Base-by-base conservation (phyloP, 1,140 invertebrate species). In the Hirudo medicinalis region DNA sequence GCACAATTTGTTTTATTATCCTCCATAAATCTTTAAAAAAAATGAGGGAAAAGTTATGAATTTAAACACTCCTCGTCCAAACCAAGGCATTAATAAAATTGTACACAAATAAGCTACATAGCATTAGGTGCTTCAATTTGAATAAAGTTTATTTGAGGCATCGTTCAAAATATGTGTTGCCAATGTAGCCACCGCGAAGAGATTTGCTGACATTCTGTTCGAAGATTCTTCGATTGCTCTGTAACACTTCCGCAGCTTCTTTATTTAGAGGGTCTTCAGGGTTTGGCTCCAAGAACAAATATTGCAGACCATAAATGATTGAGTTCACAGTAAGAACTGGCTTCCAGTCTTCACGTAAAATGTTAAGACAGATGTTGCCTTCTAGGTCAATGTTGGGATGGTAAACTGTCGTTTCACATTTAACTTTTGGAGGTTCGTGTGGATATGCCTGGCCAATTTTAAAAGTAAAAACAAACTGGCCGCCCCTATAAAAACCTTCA, bases 321-420 rank as follows among this genome's bases (percentile, higher is more conserved):
- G 94, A 94, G 82, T 95, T 97, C 75, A 98, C 93, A 60, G 94
- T 97, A 71, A 98, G 86, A 72, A 97, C 94, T 74, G 94, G 94
- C 83, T 98, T 98, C 94, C 94, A 98, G 84, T 98, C 94, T 87
- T 97, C 94, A 79, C 94, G 94, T 53, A 98, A 83, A 79, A 98
- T 97, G 81, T 97, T 94, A 77, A 98, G 85, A 84, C 94, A 98
- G 78, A 98, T 96, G 79, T 91, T 89, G 74, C 89, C 89, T 75
- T 86, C 85, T 54, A 84, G 83, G 82, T 97, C 93, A 55, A 97
- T 91, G 81, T 98, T 98, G 0, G 94, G 94, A 82, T 98, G 94
- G 85, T 93, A 98, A 80, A 92, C 95, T 8, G 91, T 88, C 11
- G 92, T 94, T 15, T 89, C 83, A 81, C 97, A 97, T 81, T 90